Evolutionary conservation across 2,888 invertebrate species (phyloP), one percentile per base, ranked within the genome.

Genomic region (Phasia obesa): DNA sequence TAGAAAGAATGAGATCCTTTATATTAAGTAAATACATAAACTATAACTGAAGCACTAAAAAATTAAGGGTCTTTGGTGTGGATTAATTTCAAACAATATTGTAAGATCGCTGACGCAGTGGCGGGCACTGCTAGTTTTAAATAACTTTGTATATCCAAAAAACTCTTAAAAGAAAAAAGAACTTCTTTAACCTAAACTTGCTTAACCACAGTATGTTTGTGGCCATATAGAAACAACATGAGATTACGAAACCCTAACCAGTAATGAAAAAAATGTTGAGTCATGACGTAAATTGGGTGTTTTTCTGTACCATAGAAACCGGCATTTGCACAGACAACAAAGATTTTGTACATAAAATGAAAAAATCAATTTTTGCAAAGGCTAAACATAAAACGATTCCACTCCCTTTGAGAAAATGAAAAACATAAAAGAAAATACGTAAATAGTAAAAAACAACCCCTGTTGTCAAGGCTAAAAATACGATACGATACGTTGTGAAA

Each of bases 391-490:
- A 53, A 71, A 49, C 11, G 38, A 27, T 59, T 67, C 60, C 79
- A 79, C 73, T 74, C 73, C 79, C 79, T 53, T 67, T 35, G 35
- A 73, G 42, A 38, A 67, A 65, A 74, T 11, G 35, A 25, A 80
- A 74, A 13, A 62, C n/a, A n/a, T 19, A 49, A 49, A 55, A 35
- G 23, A 59, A 69, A 79, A 79, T 6, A 65, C 42, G 42, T n/a
- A 59, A 13, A 38, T 13, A 23, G 21, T 6, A 38, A 35, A 59
- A 75, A 75, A 64, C 81, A 70, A 81, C 81, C 81, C 76, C 27
- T 59, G 73, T 74, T 79, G 79, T 67, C 79, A 81, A 81, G 75
- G 76, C 81, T 59, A 65, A 27, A 59, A 44, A 51, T 19, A 44
- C 59, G 15, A 49, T 42, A 44, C 25, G 21, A 27, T 15, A 42